Conservation (phyloP, 1,140 invertebrate species). For the Diprion similis region DNA sequence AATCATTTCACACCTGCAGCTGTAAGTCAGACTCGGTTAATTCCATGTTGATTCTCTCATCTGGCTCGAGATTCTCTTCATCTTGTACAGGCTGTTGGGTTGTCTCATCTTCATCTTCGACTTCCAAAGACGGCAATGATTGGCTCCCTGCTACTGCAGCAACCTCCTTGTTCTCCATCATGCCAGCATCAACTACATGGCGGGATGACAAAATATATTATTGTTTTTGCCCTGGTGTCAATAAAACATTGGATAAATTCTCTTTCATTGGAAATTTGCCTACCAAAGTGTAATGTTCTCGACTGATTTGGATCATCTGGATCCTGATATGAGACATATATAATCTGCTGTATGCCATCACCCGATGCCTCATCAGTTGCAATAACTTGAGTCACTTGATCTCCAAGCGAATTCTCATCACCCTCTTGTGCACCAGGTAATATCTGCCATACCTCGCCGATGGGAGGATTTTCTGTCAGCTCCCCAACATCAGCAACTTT, state of each 20-base stretch:
- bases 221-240: neutral
- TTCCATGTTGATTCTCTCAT: constrained; percentile 39
- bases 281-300: constrained; percentile 55
- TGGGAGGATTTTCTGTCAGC: constrained; percentile 31
- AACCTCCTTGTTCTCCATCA: constrained; percentile 45
- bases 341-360: constrained; percentile 55
- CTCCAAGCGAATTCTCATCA: constrained; percentile 39
- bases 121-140: constrained; percentile 40
- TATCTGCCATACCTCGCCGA: constrained; percentile 52
- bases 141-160: constrained; percentile 23
- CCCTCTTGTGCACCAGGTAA: constrained; percentile 39
- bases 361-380: constrained; percentile 41
- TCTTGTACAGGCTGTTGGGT: constrained; percentile 30
- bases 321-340: constrained; percentile 63
- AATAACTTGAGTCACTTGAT: constrained; percentile 41
- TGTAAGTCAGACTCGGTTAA: constrained; percentile 51
- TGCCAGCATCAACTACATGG: constrained; percentile 42
- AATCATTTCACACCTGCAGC: constrained; percentile 42
- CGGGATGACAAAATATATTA: constrained; percentile 12
- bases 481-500: constrained; percentile 30
- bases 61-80: constrained; percentile 31
- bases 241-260: constrained; percentile 11
- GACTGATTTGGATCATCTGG: constrained; percentile 53
- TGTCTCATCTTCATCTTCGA: constrained; percentile 35
- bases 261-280: constrained; percentile 13